Evolutionary conservation across 92 coral and sea anemone species (phyloP).

Genomic region (Blastomussa wellsi): DNA sequence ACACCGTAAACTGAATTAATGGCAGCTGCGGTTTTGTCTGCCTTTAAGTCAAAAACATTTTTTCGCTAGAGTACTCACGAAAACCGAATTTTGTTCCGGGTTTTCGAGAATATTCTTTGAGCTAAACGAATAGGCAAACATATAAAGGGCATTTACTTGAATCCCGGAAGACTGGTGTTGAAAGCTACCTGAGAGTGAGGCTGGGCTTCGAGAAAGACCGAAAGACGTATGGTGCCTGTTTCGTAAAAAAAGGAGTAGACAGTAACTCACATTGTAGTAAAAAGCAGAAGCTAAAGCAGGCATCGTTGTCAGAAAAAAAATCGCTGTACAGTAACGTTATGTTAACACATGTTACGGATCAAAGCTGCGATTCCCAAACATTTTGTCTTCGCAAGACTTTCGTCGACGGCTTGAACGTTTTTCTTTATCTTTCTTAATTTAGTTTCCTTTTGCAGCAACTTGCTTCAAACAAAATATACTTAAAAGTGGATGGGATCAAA

Average conservation of each 20-base stretch:
- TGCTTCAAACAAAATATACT: neutral
- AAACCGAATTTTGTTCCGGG: neutral
- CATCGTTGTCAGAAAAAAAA: neutral
- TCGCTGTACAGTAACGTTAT: neutral
- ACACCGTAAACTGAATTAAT: neutral
- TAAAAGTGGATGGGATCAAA: neutral
- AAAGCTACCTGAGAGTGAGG: neutral
- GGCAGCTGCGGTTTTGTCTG: neutral
- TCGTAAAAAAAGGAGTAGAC: neutral
- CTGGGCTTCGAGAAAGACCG: no score
- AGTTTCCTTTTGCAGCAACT: neutral
- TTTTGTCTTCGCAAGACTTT: neutral
- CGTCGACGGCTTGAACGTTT: neutral
- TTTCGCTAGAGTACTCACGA: neutral
- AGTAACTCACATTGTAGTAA: neutral
- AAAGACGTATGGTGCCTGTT: neutral
- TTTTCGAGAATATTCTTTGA: slow-evolving; percentile 8
- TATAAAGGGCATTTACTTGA: neutral
- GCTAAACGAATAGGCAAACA: neutral
- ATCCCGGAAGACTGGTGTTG: neutral
- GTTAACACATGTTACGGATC: neutral
- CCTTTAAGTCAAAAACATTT: neutral
- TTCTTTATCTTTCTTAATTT: neutral
- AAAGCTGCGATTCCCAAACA: neutral
- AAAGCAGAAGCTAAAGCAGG: neutral